Conservation (phyloP, 2,888 invertebrate genomes). For the Ecliptopera silaceata region DNA sequence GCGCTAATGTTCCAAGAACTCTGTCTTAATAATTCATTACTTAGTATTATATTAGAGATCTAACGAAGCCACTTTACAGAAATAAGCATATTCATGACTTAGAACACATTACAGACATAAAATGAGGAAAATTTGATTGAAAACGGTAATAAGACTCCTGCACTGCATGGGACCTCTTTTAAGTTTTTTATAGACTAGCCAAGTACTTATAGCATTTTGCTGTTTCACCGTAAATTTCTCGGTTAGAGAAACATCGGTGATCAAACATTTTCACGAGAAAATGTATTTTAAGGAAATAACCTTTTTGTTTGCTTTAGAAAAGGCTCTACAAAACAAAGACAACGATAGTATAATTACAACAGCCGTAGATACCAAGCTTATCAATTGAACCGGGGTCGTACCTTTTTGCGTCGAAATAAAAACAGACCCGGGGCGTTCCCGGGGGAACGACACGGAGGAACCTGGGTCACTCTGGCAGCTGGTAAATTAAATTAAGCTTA, state of each 20-base stretch:
- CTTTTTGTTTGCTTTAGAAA: too few relatives aligned
- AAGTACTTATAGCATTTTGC: too few relatives aligned
- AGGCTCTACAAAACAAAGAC: not conserved
- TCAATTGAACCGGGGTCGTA: slow-evolving; percentile 23
- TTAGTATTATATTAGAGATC: slow-evolving; percentile 18
- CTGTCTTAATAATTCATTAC: slow-evolving; percentile 2
- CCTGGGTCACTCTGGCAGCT: not conserved
- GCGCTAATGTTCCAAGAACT: slow-evolving; percentile 2
- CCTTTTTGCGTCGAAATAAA: slow-evolving; percentile 22
- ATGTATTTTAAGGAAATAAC: too few relatives aligned
- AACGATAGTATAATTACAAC: slow-evolving; percentile 17
- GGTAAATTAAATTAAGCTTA: not conserved
- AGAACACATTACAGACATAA: not conserved
- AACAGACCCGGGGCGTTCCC: slow-evolving; percentile 35
- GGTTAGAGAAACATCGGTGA: too few relatives aligned
- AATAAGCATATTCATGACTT: slow-evolving; percentile 13
- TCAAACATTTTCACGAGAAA: too few relatives aligned
- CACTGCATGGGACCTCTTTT: too few relatives aligned
- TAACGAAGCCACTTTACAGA: slow-evolving; percentile 25
- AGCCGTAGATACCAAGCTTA: slow-evolving; percentile 26
- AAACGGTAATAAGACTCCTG: too few relatives aligned
- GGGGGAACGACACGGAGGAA: slow-evolving; percentile 24
- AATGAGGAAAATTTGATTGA: too few relatives aligned
- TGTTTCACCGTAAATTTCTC: too few relatives aligned
- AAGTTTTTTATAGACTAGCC: too few relatives aligned